Evolutionary conservation across 2,113 vertebrate genomes (phyloP), one percentile per base, ranked within the genome.

Genomic region (Nothoprocta pentlandii): DNA sequence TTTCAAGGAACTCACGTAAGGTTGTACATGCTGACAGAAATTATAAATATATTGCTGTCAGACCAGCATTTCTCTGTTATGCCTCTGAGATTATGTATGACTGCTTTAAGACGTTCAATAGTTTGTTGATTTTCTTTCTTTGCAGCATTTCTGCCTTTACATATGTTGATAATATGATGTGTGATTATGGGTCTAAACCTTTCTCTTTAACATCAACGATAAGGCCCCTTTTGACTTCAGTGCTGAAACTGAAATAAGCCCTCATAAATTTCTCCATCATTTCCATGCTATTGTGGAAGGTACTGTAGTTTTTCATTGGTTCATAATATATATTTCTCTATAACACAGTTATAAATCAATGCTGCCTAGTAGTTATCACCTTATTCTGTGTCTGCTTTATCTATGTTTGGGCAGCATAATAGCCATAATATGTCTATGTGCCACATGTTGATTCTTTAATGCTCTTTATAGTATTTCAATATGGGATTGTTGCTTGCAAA

Each of bases 111-210:
- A 8, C 62, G 12, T 71, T 95, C 80, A 92, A 78, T 73, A 64
- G 69, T 79, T 90, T 53, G 76, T 86, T 93, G 88, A 90, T 91
- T 97, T 95, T 77, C 87, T 90, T 90, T 85, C 93, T 87, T 85
- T 90, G 2, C 34, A 13, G 41, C n/a, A 1, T 87, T 95, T 74
- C 56, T 81, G 85, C 36, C 73, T 93, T 93, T 44, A 34, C 53
- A 44, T 30, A 32, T 69, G 67, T 90, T 92, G 92, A 93, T 92
- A 82, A 92, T 36, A 10, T 41, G 56, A 66, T 90, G 47, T 75
- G 90, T 90, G 83, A 81, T 92, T 94, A 81, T 17, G 76, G 68
- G 69, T 62, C 82, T 90, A 34, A 95, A 36, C 25, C 73, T 86
- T 71, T 58, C 78, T 77, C 79, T 91, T 76, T 62, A 58, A 58